Evolutionary conservation across 2,888 invertebrate genomes (phyloP).

Genomic region (Lagria hirta): DNA sequence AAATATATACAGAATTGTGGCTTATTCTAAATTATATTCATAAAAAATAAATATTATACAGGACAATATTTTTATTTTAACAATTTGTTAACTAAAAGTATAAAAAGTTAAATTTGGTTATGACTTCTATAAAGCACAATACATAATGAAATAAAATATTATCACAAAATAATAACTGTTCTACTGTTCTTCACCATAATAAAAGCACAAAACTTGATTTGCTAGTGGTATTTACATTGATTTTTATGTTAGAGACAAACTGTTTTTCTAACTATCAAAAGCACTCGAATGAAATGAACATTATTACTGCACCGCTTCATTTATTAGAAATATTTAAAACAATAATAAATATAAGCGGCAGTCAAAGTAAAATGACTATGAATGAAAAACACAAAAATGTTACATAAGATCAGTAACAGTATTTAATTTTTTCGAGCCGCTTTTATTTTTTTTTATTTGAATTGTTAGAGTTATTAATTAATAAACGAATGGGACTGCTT

Average conservation of each 20-base stretch:
- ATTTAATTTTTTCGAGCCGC: slow-evolving; percentile 35
- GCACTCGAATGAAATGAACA: slow-evolving; percentile 40
- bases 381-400: slow-evolving; percentile 3
- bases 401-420: slow-evolving; percentile 25
- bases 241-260: slow-evolving; percentile 42
- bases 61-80: slow-evolving; percentile 5
- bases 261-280: slow-evolving; percentile 40
- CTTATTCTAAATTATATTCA: slow-evolving; percentile 12
- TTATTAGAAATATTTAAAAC: slow-evolving; percentile 10
- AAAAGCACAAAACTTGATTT: slow-evolving; percentile 42
- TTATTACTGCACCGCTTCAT: slow-evolving; percentile 34
- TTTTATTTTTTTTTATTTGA: slow-evolving; percentile 19
- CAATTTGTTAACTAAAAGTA: slow-evolving; percentile 11
- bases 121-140: slow-evolving; percentile 37
- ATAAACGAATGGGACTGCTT: slow-evolving; percentile 34
- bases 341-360: slow-evolving; percentile 9
- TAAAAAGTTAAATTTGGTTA: slow-evolving; percentile 40
- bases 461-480: slow-evolving; percentile 18
- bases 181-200: slow-evolving; percentile 22
- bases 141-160: slow-evolving; percentile 37
- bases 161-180: slow-evolving; percentile 31
- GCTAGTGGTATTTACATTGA: slow-evolving; percentile 46
- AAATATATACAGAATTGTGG: slow-evolving; percentile 18
- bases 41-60: slow-evolving; percentile 15
- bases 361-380: slow-evolving; percentile 5